Evolutionary conservation across 2,113 vertebrate genomes (phyloP).

Genomic region (Centropus unirufus): DNA sequence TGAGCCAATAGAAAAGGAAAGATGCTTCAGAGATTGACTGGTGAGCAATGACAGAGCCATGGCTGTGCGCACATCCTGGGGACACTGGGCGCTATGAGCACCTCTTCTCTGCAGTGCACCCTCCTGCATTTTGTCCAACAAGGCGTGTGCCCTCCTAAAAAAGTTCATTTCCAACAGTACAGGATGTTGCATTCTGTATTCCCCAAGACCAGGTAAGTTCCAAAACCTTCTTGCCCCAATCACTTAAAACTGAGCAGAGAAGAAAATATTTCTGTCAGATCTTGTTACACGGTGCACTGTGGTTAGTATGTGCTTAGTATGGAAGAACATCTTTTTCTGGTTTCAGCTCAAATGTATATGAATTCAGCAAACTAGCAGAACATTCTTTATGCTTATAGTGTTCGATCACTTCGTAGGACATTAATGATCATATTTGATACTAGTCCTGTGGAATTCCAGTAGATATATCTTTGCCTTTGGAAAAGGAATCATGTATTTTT

Average conservation of each 20-base stretch:
- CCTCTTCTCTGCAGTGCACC: fast-evolving
- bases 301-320: neutral
- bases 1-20: neutral
- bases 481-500: neutral
- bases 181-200: neutral
- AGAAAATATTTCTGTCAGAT: neutral
- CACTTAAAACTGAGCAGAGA: neutral
- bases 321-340: neutral
- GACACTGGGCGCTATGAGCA: neutral
- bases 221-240: neutral
- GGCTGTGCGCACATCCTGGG: neutral
- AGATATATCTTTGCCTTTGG: neutral
- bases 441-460: neutral
- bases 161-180: neutral
- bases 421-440: neutral
- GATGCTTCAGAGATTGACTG: neutral
- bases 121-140: neutral
- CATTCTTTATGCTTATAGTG: neutral
- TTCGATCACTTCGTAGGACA: neutral
- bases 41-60: neutral
- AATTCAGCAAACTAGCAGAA: neutral
- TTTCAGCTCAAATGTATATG: neutral
- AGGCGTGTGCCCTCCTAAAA: neutral
- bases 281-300: neutral
- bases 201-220: neutral